Evolutionary conservation across 2,888 invertebrate genomes (phyloP).

Genomic region (Xanthia togata): DNA sequence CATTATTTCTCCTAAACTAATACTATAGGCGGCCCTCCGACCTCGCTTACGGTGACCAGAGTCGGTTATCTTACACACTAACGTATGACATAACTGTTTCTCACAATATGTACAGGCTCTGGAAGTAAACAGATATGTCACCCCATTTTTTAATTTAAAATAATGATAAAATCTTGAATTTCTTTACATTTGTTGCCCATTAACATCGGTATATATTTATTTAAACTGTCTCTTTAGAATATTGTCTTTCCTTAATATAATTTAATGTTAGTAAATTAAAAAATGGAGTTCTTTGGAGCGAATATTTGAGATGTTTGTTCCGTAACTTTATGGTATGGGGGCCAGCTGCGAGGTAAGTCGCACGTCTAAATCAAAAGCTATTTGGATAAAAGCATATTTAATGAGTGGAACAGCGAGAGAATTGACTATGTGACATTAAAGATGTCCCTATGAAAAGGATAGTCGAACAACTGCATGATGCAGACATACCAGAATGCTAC

Average conservation of each 20-base stretch:
- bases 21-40: constrained; percentile 88
- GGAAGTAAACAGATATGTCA: constrained; percentile 55
- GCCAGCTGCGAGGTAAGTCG: constrained; percentile 55
- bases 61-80: constrained; percentile 80
- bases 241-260: constrained; percentile 53
- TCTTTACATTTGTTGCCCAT: constrained; percentile 48
- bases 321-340: constrained; percentile 45
- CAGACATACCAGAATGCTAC: constrained; percentile 15
- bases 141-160: constrained; percentile 64
- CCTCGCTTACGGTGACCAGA: constrained; percentile 83
- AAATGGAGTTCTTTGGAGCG: constrained; percentile 68
- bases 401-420: constrained; percentile 47
- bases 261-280: constrained; percentile 57
- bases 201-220: constrained; percentile 44
- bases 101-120: constrained; percentile 62
- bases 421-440: constrained; percentile 32
- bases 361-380: constrained; percentile 55
- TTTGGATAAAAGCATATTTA: constrained; percentile 56
- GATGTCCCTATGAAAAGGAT: constrained; percentile 21
- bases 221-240: constrained; percentile 44
- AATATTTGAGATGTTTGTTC: constrained; percentile 60
- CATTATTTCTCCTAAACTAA: constrained; percentile 76
- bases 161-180: constrained; percentile 46
- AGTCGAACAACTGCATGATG: constrained; percentile 15
- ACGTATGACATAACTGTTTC: constrained; percentile 64